Conservation (phyloP, 1,140 invertebrate species). For the Zaprionus ornatus region DNA sequence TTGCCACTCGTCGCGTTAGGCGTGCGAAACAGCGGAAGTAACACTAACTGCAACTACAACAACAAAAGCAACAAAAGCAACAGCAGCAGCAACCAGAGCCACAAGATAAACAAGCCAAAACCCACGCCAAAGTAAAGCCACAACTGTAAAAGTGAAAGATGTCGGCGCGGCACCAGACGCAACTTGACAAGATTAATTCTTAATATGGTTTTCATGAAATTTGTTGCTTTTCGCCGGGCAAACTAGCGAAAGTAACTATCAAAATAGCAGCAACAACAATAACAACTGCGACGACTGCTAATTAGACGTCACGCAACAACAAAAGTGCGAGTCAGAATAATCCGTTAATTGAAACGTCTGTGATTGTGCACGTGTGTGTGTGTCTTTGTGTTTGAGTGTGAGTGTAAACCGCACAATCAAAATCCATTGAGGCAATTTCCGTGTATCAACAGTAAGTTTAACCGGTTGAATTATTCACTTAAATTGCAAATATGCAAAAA, state of each 20-base stretch:
- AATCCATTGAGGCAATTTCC: conserved; percentile 11
- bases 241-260: conserved; percentile 67
- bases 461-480: conserved; percentile 19
- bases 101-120: conserved; percentile 23
- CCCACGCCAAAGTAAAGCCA: conserved; percentile 18
- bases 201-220: conserved; percentile 52
- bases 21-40: conserved; percentile 7
- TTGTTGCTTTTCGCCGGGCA: conserved; percentile 42
- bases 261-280: conserved; percentile 18
- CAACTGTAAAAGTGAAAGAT: conserved; percentile 74
- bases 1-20: conserved; percentile 51
- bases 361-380: conserved; percentile 1
- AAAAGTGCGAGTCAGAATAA: conserved; percentile 44
- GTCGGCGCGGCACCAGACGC: conserved; percentile 11
- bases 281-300: conserved; percentile 37
- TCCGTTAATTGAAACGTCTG: conserved; percentile 40
- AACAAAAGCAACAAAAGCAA: conserved; percentile 7
- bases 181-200: conserved; percentile 68
- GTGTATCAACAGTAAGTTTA: conserved; percentile 41
- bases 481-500: conserved; percentile 55
- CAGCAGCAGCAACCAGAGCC: conserved; percentile 8
- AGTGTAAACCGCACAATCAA: conserved; percentile 14
- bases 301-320: conserved; percentile 61
- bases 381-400: conserved; percentile 2
- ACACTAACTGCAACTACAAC: conserved; percentile 2